Evolutionary conservation across 1,140 invertebrate species (phyloP).

Genomic region (Bombus soroeensis): DNA sequence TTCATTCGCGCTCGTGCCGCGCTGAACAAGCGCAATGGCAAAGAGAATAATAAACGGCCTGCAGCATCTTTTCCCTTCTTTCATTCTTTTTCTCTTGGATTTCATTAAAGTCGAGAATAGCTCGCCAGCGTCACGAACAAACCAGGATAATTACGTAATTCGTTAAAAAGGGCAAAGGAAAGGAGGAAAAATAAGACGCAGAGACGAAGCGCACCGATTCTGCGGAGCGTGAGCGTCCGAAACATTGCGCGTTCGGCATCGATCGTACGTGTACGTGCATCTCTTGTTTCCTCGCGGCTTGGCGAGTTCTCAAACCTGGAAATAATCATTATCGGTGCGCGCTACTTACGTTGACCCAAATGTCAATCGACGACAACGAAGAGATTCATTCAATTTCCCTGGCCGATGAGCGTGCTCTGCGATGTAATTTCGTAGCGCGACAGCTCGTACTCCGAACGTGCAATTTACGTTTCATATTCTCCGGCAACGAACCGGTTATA

Average conservation of each 20-base stretch:
- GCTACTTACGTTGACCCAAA: conserved; percentile 1
- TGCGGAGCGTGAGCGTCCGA: no score
- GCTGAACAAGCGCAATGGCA: conserved; percentile 16
- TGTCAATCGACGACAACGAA: neutral
- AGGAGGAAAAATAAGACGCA: neutral
- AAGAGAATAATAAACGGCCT: conserved; percentile 42
- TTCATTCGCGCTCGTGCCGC: conserved; percentile 22
- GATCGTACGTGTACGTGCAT: neutral
- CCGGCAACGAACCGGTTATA: no score
- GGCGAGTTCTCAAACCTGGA: neutral
- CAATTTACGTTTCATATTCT: no score
- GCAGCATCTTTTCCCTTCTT: neutral
- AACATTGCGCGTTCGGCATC: neutral
- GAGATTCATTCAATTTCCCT: no score
- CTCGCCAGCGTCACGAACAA: neutral
- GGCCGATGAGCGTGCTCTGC: no score
- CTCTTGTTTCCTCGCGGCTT: no score
- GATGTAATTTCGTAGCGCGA: no score
- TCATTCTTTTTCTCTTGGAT: conserved; percentile 31
- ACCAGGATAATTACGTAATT: conserved; percentile 34
- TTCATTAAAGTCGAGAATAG: conserved; percentile 44
- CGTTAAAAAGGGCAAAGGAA: neutral
- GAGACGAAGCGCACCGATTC: no score
- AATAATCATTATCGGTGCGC: conserved; percentile 16
- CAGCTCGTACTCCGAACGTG: no score